phyloP scores from a whole-genome alignment of 2,888 invertebrate genomes.

The Kryphioiulus occultus region DNA sequence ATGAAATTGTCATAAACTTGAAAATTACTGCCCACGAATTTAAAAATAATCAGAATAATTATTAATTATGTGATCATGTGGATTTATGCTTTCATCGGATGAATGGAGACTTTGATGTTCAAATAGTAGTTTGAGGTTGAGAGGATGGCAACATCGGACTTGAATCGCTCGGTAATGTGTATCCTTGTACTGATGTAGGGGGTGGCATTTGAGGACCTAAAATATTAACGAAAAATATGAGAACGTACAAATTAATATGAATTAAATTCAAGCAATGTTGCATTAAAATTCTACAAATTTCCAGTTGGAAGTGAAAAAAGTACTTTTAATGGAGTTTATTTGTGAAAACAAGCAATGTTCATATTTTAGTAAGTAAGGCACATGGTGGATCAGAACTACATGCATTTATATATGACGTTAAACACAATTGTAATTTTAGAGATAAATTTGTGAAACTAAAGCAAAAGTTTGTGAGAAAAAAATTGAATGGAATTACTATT shows the following conservation, averaged over 20 bases:
- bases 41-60: neutral
- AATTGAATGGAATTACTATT: too few species aligned
- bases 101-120: neutral
- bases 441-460: neutral
- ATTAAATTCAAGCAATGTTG: neutral
- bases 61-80: neutral
- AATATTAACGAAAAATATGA: neutral
- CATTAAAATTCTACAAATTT: neutral
- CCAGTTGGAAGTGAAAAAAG: neutral
- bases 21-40: neutral
- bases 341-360: neutral
- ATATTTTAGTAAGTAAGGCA: too few species aligned
- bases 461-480: neutral
- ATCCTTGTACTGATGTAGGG: constrained; percentile 32
- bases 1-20: neutral
- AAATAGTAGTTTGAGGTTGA: constrained; percentile 44
- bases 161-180: constrained; percentile 41
- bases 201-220: constrained; percentile 48
- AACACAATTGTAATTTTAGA: neutral
- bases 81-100: neutral
- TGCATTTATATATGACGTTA: neutral
- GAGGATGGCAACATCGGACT: constrained; percentile 44
- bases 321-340: neutral
- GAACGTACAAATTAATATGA: neutral
- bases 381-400: neutral